A percentile compares a stretch with the other conserved stretches of the same genome.
Conservation (phyloP, 2,888 invertebrate species). For the Autographa pulchrina region DNA sequence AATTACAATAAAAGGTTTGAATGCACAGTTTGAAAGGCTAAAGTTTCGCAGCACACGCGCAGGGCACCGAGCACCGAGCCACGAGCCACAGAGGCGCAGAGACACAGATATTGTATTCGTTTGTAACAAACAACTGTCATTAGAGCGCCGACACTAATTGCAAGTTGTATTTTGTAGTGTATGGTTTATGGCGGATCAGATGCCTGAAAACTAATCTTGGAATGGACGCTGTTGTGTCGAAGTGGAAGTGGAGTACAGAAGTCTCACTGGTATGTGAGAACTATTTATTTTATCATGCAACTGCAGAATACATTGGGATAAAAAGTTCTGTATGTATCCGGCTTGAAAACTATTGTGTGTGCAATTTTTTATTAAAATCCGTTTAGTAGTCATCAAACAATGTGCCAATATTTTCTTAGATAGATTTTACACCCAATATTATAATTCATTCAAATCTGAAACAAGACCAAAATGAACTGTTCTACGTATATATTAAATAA, state of each 20-base stretch:
- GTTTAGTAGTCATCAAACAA: no score
- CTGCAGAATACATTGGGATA: no score
- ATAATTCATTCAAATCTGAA: no score
- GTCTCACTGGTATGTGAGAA: conserved; percentile 7
- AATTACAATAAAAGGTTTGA: conserved; percentile 55
- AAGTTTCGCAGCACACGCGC: conserved; percentile 34
- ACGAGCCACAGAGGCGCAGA: neutral
- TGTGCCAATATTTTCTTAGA: no score
- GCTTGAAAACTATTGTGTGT: no score
- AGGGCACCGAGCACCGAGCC: neutral
- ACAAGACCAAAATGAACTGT: no score
- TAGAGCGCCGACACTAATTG: conserved; percentile 49
- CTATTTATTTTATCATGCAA: neutral
- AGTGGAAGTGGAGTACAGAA: conserved; percentile 18
- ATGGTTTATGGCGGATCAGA: conserved; percentile 52
- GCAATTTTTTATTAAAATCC: no score
- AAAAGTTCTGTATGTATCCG: no score
- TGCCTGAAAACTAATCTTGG: conserved; percentile 50
- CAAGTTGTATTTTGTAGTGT: conserved; percentile 48
- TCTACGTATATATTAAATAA: no score
- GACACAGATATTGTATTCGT: conserved; percentile 52
- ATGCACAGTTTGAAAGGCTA: conserved; percentile 40
- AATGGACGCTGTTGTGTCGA: conserved; percentile 38
- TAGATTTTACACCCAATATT: no score
- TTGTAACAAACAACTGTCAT: conserved; percentile 54